A percentile compares a stretch with the other conserved stretches of the same genome.
Evolutionary conservation across 1,140 invertebrate genomes (phyloP).

Genomic region (Goniozus legneri): DNA sequence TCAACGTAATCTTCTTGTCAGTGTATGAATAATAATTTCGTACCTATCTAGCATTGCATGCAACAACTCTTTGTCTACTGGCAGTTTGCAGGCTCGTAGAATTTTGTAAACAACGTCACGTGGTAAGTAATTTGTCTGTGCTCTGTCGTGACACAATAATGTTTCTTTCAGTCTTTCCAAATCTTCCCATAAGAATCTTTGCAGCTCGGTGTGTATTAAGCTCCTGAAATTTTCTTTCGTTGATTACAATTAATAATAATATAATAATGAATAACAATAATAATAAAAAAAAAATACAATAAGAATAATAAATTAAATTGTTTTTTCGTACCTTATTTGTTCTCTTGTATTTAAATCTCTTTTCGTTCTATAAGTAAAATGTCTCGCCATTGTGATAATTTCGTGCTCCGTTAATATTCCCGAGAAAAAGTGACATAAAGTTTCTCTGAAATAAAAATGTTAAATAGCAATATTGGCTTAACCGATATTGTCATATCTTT

Average conservation of each 20-base stretch:
- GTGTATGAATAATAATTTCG: conserved; percentile 34
- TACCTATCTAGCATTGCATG: conserved; percentile 68
- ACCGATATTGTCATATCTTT: no score
- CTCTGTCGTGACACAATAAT: conserved; percentile 61
- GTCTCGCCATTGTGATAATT: conserved; percentile 68
- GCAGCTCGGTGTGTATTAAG: conserved; percentile 66
- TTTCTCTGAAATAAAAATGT: conserved; percentile 57
- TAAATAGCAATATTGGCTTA: no score
- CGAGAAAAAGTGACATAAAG: conserved; percentile 55
- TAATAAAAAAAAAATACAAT: no score
- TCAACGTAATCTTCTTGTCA: neutral
- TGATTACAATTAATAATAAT: no score
- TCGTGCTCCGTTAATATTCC: conserved; percentile 78
- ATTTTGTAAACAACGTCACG: conserved; percentile 59
- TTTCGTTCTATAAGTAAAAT: conserved; percentile 52
- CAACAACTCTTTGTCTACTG: conserved; percentile 64
- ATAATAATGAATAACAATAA: no score
- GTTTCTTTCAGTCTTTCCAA: conserved; percentile 63
- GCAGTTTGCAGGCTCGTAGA: conserved; percentile 63
- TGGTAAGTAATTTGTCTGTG: conserved; percentile 56
- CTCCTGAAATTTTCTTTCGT: conserved; percentile 49
- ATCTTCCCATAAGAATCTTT: conserved; percentile 67
- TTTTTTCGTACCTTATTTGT: conserved; percentile 47
- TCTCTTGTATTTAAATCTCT: conserved; percentile 47
- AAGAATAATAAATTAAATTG: neutral